phyloP scores from a whole-genome alignment of 2,797 vertebrate species.

The Cirrhinus mrigala region DNA sequence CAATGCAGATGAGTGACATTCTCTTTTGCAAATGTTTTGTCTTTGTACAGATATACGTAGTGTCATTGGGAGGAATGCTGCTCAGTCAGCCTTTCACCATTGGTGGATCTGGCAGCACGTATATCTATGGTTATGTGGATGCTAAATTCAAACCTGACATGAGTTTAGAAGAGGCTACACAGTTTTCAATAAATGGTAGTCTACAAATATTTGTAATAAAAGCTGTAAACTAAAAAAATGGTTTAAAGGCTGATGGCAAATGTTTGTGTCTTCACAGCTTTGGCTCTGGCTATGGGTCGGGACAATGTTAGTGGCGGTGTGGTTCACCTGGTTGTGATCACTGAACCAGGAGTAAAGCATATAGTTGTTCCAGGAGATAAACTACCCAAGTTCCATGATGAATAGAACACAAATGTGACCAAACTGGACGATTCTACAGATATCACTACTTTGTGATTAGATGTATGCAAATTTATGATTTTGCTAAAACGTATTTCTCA shows the following conservation, averaged over 20 bases:
- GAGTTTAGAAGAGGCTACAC: slow-evolving; percentile 81
- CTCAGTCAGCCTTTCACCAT: slow-evolving; percentile 81
- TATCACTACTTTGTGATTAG: slow-evolving; percentile 2
- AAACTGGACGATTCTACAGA: not conserved
- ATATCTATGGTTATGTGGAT: slow-evolving; percentile 86
- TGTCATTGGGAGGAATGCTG: slow-evolving; percentile 85
- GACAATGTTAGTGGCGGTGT: slow-evolving; percentile 89
- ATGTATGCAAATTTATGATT: not conserved
- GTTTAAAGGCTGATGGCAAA: not conserved
- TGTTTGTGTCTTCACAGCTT: slow-evolving; percentile 71
- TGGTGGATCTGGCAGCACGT: slow-evolving; percentile 86
- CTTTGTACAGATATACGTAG: slow-evolving; percentile 73
- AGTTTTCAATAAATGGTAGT: slow-evolving; percentile 82
- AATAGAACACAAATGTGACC: slow-evolving; percentile 62
- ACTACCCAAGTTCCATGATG: slow-evolving; percentile 82
- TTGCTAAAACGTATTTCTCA: no score
- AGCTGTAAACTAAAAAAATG: not conserved
- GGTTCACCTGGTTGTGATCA: slow-evolving; percentile 83
- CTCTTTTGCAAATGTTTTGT: not conserved
- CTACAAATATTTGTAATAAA: slow-evolving; percentile 19
- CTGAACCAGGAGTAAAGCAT: slow-evolving; percentile 79
- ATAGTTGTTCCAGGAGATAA: slow-evolving; percentile 82
- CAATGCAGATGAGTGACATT: not conserved
- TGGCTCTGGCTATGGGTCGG: slow-evolving; percentile 85
- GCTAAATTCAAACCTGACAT: slow-evolving; percentile 84